These are phyloP conservation scores for Hypercompe scribonia DNA, from an alignment of 2,888 invertebrate genomes.

Conservation along the genomic window DNA sequence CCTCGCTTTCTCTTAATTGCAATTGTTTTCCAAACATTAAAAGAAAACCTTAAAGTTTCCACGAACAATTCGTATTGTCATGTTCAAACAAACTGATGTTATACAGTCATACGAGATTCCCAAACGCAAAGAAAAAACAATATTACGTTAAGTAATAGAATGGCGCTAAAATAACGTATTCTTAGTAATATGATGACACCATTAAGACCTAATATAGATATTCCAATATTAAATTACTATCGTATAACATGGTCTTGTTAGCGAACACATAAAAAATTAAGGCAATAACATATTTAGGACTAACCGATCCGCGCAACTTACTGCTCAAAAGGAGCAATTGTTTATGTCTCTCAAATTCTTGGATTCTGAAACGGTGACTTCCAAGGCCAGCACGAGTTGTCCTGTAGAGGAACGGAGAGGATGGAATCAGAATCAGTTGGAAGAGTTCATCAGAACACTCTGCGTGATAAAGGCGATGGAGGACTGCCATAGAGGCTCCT, in stretches of 20 bases:
- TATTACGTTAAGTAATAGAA: not conserved
- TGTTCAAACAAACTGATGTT: not conserved
- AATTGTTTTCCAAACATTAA: not conserved
- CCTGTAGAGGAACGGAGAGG: too few species aligned
- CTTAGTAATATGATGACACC: not conserved
- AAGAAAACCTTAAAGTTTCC: not conserved
- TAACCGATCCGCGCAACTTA: not conserved
- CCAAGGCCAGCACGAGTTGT: too few species aligned
- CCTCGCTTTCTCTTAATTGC: not conserved
- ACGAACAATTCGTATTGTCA: not conserved
- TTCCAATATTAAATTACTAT: slow-evolving; percentile 3
- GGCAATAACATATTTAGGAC: not conserved
- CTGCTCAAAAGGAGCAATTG: too few species aligned
- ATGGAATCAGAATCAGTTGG: too few species aligned
- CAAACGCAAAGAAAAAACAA: not conserved
- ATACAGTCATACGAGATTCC: not conserved
- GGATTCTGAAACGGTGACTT: too few species aligned
- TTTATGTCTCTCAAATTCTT: too few species aligned
- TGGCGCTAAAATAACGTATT: not conserved
- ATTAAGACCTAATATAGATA: not conserved
- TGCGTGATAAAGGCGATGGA: too few species aligned
- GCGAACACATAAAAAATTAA: not conserved
- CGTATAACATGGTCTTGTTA: not conserved
- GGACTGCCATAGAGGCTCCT: too few species aligned
- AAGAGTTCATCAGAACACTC: too few species aligned